phyloP scores from a whole-genome alignment of 1,140 invertebrate species.

The Polyergus mexicanus region DNA sequence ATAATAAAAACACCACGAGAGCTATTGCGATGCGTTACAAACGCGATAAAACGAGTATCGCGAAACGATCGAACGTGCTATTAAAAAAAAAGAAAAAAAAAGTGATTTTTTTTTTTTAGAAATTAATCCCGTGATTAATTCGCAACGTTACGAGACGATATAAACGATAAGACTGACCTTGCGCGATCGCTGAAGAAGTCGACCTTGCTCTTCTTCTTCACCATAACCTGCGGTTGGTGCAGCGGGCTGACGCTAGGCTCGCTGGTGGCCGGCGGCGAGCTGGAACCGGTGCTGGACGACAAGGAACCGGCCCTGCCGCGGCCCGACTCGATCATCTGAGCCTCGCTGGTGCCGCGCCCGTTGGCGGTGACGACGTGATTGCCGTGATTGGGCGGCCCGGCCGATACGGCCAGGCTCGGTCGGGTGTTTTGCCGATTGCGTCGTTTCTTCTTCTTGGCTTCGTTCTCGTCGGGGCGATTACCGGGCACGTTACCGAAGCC shows the following conservation, averaged over 20 bases:
- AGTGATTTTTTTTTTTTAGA: too few species aligned
- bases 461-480: constrained; percentile 84
- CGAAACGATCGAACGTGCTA: background rate
- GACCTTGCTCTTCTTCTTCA: constrained; percentile 92
- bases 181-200: constrained; percentile 93
- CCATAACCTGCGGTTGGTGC: constrained; percentile 87
- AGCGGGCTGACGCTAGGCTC: constrained; percentile 91
- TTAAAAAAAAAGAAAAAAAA: too few species aligned
- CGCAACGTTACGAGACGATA: too few species aligned
- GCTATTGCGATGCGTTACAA: background rate
- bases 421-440: constrained; percentile 89
- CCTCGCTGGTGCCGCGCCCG: constrained; percentile 75
- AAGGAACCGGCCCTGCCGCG: constrained; percentile 89
- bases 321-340: constrained; percentile 82
- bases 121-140: too few species aligned
- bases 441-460: constrained; percentile 92
- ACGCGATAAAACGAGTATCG: background rate
- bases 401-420: constrained; percentile 87
- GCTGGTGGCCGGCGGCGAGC: constrained; percentile 90
- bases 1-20: background rate
- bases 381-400: constrained; percentile 80
- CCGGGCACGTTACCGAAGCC: constrained; percentile 86
- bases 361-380: constrained; percentile 81
- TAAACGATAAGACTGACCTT: constrained; percentile 88
- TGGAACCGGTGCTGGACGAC: constrained; percentile 89